Evolutionary conservation across 2,888 invertebrate genomes (phyloP), one percentile per base, ranked within the genome.

Genomic region (Chrysotoxum bicinctum): DNA sequence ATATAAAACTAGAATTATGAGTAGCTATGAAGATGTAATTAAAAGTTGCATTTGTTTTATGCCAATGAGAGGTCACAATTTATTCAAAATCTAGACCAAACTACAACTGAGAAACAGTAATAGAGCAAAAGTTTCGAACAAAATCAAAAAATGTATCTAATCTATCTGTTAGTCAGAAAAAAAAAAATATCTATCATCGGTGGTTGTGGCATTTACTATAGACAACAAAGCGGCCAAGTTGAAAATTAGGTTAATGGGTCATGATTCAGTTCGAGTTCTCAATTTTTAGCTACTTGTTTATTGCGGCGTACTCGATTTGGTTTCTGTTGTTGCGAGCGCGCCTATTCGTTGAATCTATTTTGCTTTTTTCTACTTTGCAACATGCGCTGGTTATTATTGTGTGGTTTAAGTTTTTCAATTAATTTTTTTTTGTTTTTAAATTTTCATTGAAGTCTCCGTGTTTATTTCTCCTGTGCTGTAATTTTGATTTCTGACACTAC

Each of bases 181-280:
- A 58, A 60, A 37, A 43, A 14, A 9, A 40, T 80, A 75, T 75
- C 80, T 81, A 50, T 54, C 56, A 50, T 43, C 66, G 43, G 79
- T 75, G 74, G 75, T 75, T 69, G 83, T 75, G 64, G 76, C 81
- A 80, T 75, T 76, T 66, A 75, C 45, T 56, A n/a, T n/a, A 56
- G 35, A 48, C 37, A 43, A 45, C 62, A 35, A 32, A 43, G 58
- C 80, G 56, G 69, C 80, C 60, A 48, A 83, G 37, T 73, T 80
- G 68, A 58, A 82, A 86, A 86, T 86, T 82, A 70, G 86, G 86
- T 86, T 86, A 86, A 60, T 86, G 77, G 86, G 86, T 86, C 86
- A 86, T 86, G 86, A 86, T 86, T 82, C 77, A 82, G 82, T 86
- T 82, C 73, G 85, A 85, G 81, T 82, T 86, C 86, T 86, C 82